Evolutionary conservation across 2,888 invertebrate genomes (phyloP).

Genomic region (Parelbella ahira): DNA sequence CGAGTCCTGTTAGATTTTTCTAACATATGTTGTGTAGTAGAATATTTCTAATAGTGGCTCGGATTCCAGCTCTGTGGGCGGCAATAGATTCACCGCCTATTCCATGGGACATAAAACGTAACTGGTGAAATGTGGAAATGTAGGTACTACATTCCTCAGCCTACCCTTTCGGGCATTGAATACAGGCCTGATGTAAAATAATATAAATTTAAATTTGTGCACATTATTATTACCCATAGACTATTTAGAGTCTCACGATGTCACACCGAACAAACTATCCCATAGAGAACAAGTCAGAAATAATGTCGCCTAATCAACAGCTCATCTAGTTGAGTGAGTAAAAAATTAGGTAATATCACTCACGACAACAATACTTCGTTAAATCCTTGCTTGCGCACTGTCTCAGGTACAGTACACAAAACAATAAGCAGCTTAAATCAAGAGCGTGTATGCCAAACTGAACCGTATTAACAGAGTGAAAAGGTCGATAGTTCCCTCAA

Average conservation of each 20-base stretch:
- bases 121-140: too few relatives aligned
- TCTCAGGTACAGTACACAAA: constrained; percentile 40
- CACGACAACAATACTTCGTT: constrained; percentile 68
- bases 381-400: constrained; percentile 49
- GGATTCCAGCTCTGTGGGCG: too few relatives aligned
- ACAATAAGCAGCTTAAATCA: background rate
- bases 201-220: too few relatives aligned
- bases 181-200: too few relatives aligned
- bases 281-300: constrained; percentile 35
- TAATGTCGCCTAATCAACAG: constrained; percentile 44
- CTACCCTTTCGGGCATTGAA: too few relatives aligned
- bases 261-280: constrained; percentile 21
- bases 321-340: constrained; percentile 44
- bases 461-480: constrained; percentile 4
- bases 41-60: too few relatives aligned
- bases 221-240: too few relatives aligned
- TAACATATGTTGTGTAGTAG: too few relatives aligned
- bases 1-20: too few relatives aligned
- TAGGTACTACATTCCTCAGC: too few relatives aligned
- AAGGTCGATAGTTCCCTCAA: constrained; percentile 19
- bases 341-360: constrained; percentile 51
- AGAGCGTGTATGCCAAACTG: constrained; percentile 3
- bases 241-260: constrained; percentile 24
- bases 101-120: too few relatives aligned
- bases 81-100: too few relatives aligned